A percentile compares a stretch with the other conserved stretches of the same genome.
phyloP scores from a whole-genome alignment of 2,113 vertebrate genomes.

The Pluvianellus socialis region DNA sequence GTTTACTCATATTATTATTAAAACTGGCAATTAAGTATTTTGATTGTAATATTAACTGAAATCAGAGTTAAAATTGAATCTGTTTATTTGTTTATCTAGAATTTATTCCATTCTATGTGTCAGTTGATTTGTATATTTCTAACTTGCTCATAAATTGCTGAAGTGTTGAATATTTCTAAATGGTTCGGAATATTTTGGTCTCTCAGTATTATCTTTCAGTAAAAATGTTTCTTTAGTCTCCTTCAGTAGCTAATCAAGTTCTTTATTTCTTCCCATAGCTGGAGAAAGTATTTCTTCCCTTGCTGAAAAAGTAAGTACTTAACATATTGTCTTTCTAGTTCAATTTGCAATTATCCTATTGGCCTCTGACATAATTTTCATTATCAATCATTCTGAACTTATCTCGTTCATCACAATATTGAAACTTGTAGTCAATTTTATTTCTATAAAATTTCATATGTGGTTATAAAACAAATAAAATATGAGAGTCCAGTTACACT shows the following conservation, averaged over 20 bases:
- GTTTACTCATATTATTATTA: neutral
- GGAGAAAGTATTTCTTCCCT: neutral
- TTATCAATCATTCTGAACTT: neutral
- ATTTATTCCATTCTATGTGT: neutral
- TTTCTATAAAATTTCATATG: neutral
- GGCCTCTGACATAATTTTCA: neutral
- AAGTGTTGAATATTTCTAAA: neutral
- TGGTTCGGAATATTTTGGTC: neutral
- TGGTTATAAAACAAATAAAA: neutral
- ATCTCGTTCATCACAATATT: neutral
- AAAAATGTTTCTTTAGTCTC: neutral
- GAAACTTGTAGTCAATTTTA: neutral
- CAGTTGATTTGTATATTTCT: neutral
- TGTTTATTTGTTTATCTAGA: neutral
- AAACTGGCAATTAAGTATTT: neutral
- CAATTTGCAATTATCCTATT: neutral
- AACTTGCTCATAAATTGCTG: neutral
- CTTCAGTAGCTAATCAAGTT: neutral
- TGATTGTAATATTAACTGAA: neutral
- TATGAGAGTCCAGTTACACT: neutral
- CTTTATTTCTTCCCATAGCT: neutral
- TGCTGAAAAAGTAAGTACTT: neutral
- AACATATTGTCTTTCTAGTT: neutral
- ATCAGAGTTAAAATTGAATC: neutral
- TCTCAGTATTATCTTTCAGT: neutral